Conservation (phyloP, 2,888 invertebrate genomes). For the Volucella inanis region DNA sequence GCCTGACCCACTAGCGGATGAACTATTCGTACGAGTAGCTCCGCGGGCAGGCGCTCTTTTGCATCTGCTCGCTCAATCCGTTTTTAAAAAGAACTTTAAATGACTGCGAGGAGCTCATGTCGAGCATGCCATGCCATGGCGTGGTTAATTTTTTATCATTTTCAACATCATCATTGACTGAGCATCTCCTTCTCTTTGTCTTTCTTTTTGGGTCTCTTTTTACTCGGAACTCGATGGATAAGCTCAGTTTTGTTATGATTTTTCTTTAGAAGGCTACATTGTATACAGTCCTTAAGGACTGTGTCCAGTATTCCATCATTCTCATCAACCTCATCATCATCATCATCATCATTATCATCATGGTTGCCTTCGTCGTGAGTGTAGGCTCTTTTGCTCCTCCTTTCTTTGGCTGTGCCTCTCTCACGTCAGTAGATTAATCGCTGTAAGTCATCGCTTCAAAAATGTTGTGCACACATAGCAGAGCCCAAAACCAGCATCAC, state of each 20-base stretch:
- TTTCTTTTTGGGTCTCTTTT: constrained; percentile 20
- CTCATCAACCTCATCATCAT: constrained; percentile 48
- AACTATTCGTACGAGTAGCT: constrained; percentile 1
- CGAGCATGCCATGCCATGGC: constrained; percentile 64
- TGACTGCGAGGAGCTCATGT: constrained; percentile 36
- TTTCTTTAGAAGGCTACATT: constrained; percentile 60
- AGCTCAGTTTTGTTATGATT: constrained; percentile 69
- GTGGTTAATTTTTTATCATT: constrained; percentile 74
- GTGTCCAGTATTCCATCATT: constrained; percentile 72
- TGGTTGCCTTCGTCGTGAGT: constrained; percentile 57
- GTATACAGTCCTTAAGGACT: constrained; percentile 49
- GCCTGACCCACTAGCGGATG: constrained; percentile 68
- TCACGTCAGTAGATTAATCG: constrained; percentile 68
- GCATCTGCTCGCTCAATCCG: constrained; percentile 45
- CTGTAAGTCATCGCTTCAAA: constrained; percentile 73
- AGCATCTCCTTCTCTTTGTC: constrained; percentile 21
- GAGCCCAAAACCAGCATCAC: not conserved
- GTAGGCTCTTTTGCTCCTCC: constrained; percentile 51
- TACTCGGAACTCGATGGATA: constrained; percentile 10
- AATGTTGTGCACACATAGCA: constrained; percentile 56
- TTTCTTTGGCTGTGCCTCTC: constrained; percentile 26
- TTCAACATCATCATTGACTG: constrained; percentile 63
- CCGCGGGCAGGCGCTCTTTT: constrained; percentile 51
- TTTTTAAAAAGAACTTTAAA: not conserved
- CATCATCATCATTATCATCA: constrained; percentile 29